Percentiles rank a stretch among this genome's conserved stretches.
Conservation (phyloP, 2,888 invertebrate genomes). For the Leucoma salicis region DNA sequence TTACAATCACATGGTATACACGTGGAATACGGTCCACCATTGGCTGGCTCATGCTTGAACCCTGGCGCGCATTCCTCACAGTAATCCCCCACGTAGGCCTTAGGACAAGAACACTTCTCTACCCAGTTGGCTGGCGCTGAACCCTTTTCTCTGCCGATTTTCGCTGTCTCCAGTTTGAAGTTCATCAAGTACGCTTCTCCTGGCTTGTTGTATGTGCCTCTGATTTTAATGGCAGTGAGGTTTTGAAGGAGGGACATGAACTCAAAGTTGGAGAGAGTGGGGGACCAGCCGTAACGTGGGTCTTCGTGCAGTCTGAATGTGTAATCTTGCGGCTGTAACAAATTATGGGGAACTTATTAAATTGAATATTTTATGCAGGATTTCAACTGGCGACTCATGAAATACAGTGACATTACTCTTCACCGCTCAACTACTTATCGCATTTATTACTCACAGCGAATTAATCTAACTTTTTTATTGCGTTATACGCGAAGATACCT, state of each 20-base stretch:
- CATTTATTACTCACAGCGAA: too few species aligned
- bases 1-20: slow-evolving; percentile 99
- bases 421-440: too few species aligned
- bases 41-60: slow-evolving; percentile 94
- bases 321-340: slow-evolving; percentile 86
- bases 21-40: slow-evolving; percentile 95
- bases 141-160: slow-evolving; percentile 86
- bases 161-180: slow-evolving; percentile 93
- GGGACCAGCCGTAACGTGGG: slow-evolving; percentile 96
- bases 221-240: slow-evolving; percentile 95
- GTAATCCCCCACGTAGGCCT: slow-evolving; percentile 95
- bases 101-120: slow-evolving; percentile 95
- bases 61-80: slow-evolving; percentile 99
- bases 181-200: slow-evolving; percentile 95
- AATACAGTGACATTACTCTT: too few species aligned
- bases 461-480: too few species aligned
- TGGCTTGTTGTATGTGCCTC: slow-evolving; percentile 92
- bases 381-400: too few species aligned
- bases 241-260: slow-evolving; percentile 97
- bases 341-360: too few species aligned
- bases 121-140: slow-evolving; percentile 93
- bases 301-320: slow-evolving; percentile 95
- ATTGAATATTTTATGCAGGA: too few species aligned
- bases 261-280: slow-evolving; percentile 91
- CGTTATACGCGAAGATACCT: too few species aligned